These are phyloP conservation scores for Dermochelys coriacea DNA, from an alignment of 2,797 vertebrate genomes.

Conservation along the genomic window DNA sequence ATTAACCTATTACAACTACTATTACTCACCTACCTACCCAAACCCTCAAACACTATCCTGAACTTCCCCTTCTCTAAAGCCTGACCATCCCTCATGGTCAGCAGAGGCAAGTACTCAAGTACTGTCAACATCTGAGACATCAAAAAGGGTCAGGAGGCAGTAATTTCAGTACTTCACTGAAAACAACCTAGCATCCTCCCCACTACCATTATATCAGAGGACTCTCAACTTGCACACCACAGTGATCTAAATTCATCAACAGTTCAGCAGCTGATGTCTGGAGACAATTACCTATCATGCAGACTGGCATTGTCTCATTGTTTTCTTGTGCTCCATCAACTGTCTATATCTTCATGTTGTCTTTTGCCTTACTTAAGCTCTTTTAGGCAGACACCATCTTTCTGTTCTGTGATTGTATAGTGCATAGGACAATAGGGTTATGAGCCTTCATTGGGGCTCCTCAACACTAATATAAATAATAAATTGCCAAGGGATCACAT, in stretches of 20 bases:
- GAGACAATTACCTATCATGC: background rate
- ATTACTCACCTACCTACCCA: background rate
- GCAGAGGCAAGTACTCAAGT: background rate
- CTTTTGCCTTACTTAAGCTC: background rate
- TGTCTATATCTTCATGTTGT: background rate
- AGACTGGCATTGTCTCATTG: background rate
- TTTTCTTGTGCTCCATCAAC: background rate
- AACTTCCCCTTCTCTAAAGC: background rate
- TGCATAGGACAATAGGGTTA: background rate
- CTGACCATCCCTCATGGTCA: background rate
- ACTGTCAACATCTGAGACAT: background rate
- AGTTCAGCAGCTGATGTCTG: accelerated
- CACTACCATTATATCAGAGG: background rate
- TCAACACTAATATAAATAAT: background rate
- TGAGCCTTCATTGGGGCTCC: background rate
- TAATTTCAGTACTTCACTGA: background rate
- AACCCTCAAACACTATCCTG: background rate
- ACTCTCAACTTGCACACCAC: background rate
- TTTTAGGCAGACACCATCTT: background rate
- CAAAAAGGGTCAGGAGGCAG: background rate
- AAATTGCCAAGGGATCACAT: background rate
- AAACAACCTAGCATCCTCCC: background rate
- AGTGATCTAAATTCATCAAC: background rate
- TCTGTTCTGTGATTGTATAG: background rate
- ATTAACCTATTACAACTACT: background rate